Percentiles rank a stretch among this genome's conserved stretches.
phyloP scores from a whole-genome alignment of 2,113 vertebrate species.

The Talpa occidentalis region DNA sequence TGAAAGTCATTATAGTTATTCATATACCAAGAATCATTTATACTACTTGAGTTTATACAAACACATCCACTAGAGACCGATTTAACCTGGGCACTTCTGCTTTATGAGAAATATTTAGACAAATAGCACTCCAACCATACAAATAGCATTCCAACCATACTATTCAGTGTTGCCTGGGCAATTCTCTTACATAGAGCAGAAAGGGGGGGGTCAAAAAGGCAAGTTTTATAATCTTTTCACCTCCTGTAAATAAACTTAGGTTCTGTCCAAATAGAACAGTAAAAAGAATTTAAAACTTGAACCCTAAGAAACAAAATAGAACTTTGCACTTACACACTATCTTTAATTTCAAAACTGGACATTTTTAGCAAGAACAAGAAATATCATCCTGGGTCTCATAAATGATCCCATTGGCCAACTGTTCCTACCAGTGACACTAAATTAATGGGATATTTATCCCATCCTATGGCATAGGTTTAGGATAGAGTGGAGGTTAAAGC shows the following conservation, averaged over 20 bases:
- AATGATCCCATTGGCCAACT: not conserved
- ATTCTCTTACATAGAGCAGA: not conserved
- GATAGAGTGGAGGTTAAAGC: not conserved
- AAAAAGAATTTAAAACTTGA: not conserved
- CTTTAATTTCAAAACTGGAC: conserved; percentile 22
- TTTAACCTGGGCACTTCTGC: not conserved
- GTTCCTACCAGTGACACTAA: not conserved
- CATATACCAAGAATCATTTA: conserved; percentile 10
- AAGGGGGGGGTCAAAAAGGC: not conserved
- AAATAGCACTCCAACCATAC: not conserved
- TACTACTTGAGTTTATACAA: conserved; percentile 37
- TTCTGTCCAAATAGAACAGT: not conserved
- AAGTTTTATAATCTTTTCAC: not conserved
- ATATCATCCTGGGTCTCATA: not conserved
- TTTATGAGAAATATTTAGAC: not conserved
- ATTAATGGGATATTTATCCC: not conserved
- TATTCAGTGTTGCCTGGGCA: not conserved
- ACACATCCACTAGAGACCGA: conserved; percentile 16
- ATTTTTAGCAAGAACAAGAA: conserved; percentile 7
- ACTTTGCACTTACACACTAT: not conserved
- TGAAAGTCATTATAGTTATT: not conserved
- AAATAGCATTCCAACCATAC: not conserved
- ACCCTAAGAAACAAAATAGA: not conserved
- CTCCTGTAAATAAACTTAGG: not conserved
- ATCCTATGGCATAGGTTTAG: not conserved